Conservation (phyloP, 2,797 vertebrate species). For the Gallinago stenura region DNA sequence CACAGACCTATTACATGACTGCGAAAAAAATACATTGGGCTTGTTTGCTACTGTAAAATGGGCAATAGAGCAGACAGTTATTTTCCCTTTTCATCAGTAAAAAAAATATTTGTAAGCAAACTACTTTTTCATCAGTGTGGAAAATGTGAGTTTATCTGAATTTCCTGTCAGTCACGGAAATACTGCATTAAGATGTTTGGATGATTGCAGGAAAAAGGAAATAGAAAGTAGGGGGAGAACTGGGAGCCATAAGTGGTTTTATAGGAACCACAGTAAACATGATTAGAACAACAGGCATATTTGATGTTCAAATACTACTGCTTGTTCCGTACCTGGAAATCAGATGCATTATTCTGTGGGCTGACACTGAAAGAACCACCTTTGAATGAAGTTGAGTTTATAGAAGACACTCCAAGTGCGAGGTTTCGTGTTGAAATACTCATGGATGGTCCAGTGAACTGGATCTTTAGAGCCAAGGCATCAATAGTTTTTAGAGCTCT, state of each 20-base stretch:
- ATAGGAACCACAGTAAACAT: not conserved
- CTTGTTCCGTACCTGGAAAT: slow-evolving; percentile 87
- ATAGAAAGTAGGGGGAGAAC: not conserved
- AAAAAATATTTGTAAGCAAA: not conserved
- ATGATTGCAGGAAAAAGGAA: slow-evolving; percentile 18
- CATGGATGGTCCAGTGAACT: slow-evolving; percentile 85
- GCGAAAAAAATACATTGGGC: not conserved
- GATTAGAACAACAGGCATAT: not conserved
- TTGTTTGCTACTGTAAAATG: not conserved
- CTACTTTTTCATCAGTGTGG: not conserved
- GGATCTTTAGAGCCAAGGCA: slow-evolving; percentile 90
- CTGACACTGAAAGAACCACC: slow-evolving; percentile 90
- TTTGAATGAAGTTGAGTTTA: slow-evolving; percentile 83
- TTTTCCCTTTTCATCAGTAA: not conserved
- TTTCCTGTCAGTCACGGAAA: slow-evolving; percentile 47
- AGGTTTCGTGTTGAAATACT: slow-evolving; percentile 89
- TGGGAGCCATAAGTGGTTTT: not conserved
- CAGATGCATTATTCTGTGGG: slow-evolving; percentile 79
- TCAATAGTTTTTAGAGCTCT: slow-evolving; percentile 95
- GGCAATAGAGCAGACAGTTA: not conserved
- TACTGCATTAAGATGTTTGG: slow-evolving; percentile 6
- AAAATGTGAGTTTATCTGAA: not conserved
- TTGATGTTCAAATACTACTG: not conserved
- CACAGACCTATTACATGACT: not conserved
- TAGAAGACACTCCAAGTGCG: slow-evolving; percentile 86